Base-by-base conservation (phyloP, 2,888 invertebrate genomes). In the Ellobium chinense region DNA sequence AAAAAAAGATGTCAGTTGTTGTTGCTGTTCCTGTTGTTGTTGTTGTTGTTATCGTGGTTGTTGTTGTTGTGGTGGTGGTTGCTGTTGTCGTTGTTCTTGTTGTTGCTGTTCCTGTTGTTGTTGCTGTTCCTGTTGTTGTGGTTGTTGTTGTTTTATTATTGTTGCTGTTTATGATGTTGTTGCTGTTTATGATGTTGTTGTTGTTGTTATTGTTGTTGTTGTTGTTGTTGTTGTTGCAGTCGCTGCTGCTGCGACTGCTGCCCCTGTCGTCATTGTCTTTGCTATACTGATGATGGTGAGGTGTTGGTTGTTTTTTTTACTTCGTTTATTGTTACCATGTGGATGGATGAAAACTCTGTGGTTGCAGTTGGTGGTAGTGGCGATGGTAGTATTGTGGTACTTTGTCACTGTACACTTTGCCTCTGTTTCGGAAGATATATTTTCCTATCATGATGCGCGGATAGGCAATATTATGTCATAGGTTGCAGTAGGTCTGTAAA, bases 181-280 rank as follows among this genome's bases (percentile, higher is more conserved):
- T 46, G 46, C 46, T 18, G 18, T 46, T 46, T 46, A 12, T 46
- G 46, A 12, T 46, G 46, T 46, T 46, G n/a, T 60, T 21, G n/a
- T n/a, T 21, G n/a, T 18, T 46, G 46, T 46, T 46, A 18, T 46
- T 46, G 46, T 46, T 46, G 18, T 12, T 46, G 46, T 46, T 60
- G 60, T 60, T 60, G 60, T 60, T 60, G 60, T 60, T 46, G 46
- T 46, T n/a, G n/a, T n/a, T n/a, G n/a, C n/a, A n/a, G n/a, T n/a
- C n/a, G n/a, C 9, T 46, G n/a, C 46, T 46, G 46, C 46, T 46
- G 46, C 46, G 7, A 18, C 18, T 46, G 46, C 46, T 12, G 18
- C 18, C 46, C 18, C 46, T 12, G 46, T 12, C 46, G 18, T 7
- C 18, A 46, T 46, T 46, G 46, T n/a, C n/a, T n/a, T n/a, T n/a